Conservation (phyloP, 2,888 invertebrate genomes). For the Torymus auratus region DNA sequence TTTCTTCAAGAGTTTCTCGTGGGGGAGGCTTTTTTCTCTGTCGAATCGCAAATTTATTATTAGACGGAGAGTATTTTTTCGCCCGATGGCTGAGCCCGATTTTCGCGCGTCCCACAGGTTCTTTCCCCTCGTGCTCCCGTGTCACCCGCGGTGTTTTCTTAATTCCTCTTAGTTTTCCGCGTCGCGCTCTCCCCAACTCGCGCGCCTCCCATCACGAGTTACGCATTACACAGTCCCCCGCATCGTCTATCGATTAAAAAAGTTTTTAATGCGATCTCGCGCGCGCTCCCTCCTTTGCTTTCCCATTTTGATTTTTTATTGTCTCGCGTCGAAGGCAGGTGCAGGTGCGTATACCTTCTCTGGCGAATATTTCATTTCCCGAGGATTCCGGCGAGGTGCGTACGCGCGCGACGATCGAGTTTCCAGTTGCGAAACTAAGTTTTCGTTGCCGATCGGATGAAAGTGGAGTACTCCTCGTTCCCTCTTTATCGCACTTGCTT, state of each 20-base stretch:
- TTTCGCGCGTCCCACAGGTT: constrained; percentile 53
- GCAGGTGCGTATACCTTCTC: constrained; percentile 43
- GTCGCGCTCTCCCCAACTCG: constrained; percentile 18
- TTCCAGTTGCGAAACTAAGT: constrained; percentile 60
- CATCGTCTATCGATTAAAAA: constrained; percentile 73
- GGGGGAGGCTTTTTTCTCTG: constrained; percentile 18
- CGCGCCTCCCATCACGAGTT: constrained; percentile 13
- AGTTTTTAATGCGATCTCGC: constrained; percentile 73
- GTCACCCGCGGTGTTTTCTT: constrained; percentile 54
- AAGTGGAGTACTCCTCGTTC: background rate
- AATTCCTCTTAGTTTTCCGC: constrained; percentile 44
- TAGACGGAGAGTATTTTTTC: constrained; percentile 60
- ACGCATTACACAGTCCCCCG: constrained; percentile 53
- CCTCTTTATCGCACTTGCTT: background rate
- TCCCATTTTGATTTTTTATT: constrained; percentile 71
- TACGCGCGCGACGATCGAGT: constrained; percentile 44
- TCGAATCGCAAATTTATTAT: constrained; percentile 69
- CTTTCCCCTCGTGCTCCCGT: constrained; percentile 54
- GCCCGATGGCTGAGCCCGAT: constrained; percentile 61
- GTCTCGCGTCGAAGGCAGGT: constrained; percentile 56
- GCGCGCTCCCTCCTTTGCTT: constrained; percentile 69
- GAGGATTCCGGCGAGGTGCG: constrained; percentile 61
- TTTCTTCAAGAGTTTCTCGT: background rate
- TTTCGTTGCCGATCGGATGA: constrained; percentile 54
- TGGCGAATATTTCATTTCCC: constrained; percentile 71